phyloP scores from a whole-genome alignment of 2,113 vertebrate species.

The Microcebus tavaratra region DNA sequence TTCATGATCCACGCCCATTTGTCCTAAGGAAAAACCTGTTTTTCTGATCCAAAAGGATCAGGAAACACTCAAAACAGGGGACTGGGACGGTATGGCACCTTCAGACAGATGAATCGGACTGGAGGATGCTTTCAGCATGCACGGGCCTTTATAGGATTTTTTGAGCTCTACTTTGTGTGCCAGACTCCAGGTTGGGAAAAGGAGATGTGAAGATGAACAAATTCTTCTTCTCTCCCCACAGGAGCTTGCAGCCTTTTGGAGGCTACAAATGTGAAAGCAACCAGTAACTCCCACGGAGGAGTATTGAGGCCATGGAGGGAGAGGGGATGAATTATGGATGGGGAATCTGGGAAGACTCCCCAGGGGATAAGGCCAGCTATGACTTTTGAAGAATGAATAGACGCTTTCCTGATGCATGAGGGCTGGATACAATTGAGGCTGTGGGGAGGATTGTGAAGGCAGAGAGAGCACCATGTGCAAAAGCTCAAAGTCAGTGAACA shows the following conservation, averaged over 20 bases:
- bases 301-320: neutral
- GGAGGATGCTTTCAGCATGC: neutral
- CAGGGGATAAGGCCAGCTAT: neutral
- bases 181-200: neutral
- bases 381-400: neutral
- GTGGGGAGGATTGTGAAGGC: neutral
- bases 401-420: neutral
- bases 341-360: neutral
- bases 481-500: neutral
- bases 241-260: neutral
- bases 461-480: neutral
- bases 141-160: neutral
- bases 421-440: neutral
- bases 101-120: neutral
- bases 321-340: neutral
- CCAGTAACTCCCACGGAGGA: neutral
- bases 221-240: neutral
- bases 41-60: constrained; percentile 57
- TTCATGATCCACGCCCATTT: constrained; percentile 79
- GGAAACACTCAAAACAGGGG: constrained; percentile 27
- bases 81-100: neutral
- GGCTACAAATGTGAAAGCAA: neutral
- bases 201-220: neutral
- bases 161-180: neutral
- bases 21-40: constrained; percentile 59